phyloP scores from a whole-genome alignment of 64 coral and sea anemone genomes.

The Montipora efflorescens region DNA sequence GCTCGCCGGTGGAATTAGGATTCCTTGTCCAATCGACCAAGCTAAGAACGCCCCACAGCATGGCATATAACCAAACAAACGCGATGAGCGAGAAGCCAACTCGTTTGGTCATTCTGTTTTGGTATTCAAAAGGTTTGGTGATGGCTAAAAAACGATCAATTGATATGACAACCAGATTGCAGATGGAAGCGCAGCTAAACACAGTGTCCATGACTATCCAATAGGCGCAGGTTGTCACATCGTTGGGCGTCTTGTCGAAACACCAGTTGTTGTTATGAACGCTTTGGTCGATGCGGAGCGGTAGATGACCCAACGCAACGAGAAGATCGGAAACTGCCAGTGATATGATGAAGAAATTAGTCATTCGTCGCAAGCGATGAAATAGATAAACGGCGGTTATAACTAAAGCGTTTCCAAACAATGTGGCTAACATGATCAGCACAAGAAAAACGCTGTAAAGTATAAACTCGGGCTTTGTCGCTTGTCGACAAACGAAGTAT shows the following conservation, averaged over 20 bases:
- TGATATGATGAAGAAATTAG: constrained; percentile 88
- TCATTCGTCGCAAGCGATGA: constrained; percentile 74
- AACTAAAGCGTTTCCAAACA: constrained; percentile 71
- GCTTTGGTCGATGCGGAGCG: constrained; percentile 78
- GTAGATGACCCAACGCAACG: constrained; percentile 66
- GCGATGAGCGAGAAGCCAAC: constrained; percentile 60
- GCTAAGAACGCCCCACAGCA: constrained; percentile 75
- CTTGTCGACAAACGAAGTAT: neutral
- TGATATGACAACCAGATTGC: constrained; percentile 85
- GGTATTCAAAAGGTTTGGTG: constrained; percentile 87
- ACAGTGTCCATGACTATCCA: constrained; percentile 75
- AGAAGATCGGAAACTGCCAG: constrained; percentile 81
- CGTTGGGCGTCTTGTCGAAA: neutral
- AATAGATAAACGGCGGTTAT: constrained; percentile 65
- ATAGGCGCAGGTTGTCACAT: constrained; percentile 55
- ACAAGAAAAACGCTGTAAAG: constrained; percentile 51
- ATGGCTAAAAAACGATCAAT: constrained; percentile 91
- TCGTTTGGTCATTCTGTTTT: constrained; percentile 74
- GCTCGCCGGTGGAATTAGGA: neutral
- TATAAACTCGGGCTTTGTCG: constrained; percentile 14
- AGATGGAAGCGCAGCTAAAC: constrained; percentile 70
- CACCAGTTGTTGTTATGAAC: constrained; percentile 82
- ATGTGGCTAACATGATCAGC: constrained; percentile 61
- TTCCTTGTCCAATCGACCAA: constrained; percentile 69
- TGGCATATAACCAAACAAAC: constrained; percentile 79